phyloP scores from a whole-genome alignment of 2,888 invertebrate genomes.

The Scaptomyza reducta region DNA sequence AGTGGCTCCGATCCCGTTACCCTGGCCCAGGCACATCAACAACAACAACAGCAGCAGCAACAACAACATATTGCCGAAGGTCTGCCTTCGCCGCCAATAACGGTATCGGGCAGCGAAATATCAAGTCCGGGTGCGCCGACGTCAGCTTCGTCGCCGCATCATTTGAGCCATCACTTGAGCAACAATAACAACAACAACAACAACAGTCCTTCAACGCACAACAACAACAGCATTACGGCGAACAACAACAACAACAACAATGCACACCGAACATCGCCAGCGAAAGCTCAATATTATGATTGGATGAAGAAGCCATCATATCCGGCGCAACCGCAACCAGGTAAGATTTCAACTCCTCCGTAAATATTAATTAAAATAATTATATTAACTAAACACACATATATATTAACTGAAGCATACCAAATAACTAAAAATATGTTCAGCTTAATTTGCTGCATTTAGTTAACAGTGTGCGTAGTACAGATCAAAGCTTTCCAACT shows the following conservation, averaged over 20 bases:
- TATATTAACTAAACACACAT: no score
- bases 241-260: constrained; percentile 79
- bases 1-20: constrained; percentile 58
- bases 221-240: constrained; percentile 58
- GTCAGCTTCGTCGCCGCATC: constrained; percentile 82
- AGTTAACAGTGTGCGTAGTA: not conserved
- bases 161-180: constrained; percentile 83
- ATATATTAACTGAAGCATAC: no score
- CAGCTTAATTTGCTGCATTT: not conserved
- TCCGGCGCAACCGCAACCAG: constrained; percentile 93
- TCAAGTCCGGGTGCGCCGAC: constrained; percentile 86
- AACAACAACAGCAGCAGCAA: constrained; percentile 42
- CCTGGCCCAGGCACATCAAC: constrained; percentile 41
- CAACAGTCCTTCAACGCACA: constrained; percentile 67
- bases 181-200: constrained; percentile 72
- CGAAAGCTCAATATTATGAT: constrained; percentile 91
- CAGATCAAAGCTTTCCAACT: constrained; percentile 4
- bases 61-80: constrained; percentile 79
- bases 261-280: constrained; percentile 86
- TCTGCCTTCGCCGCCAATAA: constrained; percentile 87
- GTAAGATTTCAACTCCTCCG: constrained; percentile 84
- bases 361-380: no score
- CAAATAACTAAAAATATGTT: not conserved
- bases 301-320: constrained; percentile 97
- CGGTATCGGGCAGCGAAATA: constrained; percentile 86